Percentiles rank a stretch among this genome's conserved stretches.
Evolutionary conservation across 92 coral and sea anemone species (phyloP).

Genomic region (Ricordea florida): DNA sequence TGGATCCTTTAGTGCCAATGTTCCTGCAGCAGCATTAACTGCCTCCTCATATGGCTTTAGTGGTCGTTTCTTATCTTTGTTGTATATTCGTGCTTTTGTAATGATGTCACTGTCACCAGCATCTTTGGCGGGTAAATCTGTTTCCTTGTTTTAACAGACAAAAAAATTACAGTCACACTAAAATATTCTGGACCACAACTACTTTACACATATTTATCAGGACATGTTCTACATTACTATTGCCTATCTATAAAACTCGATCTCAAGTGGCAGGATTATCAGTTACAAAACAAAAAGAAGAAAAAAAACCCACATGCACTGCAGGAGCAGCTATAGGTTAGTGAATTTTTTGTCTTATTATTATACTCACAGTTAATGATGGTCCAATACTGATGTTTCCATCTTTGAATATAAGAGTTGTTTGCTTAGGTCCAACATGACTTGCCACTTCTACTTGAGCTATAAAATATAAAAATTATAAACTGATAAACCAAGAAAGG

Average conservation of each 20-base stretch:
- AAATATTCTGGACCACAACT: neutral
- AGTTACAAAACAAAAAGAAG: neutral
- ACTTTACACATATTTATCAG: neutral
- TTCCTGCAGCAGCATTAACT: slow-evolving; percentile 51
- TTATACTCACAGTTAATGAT: slow-evolving; percentile 18
- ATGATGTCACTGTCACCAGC: neutral
- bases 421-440: neutral
- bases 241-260: neutral
- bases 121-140: neutral
- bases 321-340: slow-evolving; percentile 8
- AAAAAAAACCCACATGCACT: neutral
- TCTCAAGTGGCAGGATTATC: neutral
- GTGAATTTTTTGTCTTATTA: neutral
- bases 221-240: neutral
- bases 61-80: neutral
- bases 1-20: slow-evolving; percentile 46
- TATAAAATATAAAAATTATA: neutral
- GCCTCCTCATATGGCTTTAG: slow-evolving; percentile 40
- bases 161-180: neutral
- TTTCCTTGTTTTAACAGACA: slow-evolving; percentile 3
- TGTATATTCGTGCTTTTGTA: slow-evolving; percentile 10
- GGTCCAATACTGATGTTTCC: slow-evolving; percentile 13
- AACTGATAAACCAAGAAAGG: neutral
- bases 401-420: neutral
- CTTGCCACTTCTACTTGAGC: neutral